Evolutionary conservation across 1,140 invertebrate species (phyloP), one percentile per base, ranked within the genome.

Genomic region (Listronotus oregonensis): DNA sequence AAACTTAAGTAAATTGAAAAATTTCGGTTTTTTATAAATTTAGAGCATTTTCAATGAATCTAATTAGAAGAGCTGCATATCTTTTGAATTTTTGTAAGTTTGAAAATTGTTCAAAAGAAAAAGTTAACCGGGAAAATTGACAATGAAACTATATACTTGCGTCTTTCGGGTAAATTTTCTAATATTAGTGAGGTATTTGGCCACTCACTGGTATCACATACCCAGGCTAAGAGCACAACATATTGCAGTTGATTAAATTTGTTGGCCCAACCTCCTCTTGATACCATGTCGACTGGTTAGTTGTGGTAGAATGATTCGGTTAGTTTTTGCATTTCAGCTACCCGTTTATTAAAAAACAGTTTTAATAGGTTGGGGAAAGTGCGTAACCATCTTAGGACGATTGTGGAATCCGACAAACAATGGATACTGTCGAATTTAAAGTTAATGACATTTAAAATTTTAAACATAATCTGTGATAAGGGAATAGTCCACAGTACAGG

Each of bases 151-250:
- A 81, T 76, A 17, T 14, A n/a, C 1, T 46, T 46, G 9, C n/a
- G n/a, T 46, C 2, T 79, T 71, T n/a, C n/a, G 5, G 43, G 14
- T 9, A 17, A 7, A 8, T 18, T 8, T 46, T 46, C 1, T 14
- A 2, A 4, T 14, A n/a, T 8, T 11, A 17, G 9, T 46, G 8
- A 12, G 6, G 11, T n/a, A 52, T 32, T 61, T 58, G 18, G 12
- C 50, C 50, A 52, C 11, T 4, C 15, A 39, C 32, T 5, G 4
- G 2, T 8, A 11, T 59, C 44, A 21, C 64, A 9, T 37, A 6
- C 3, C 6, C 5, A 74, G 75, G 8, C 75, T 74, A 21, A 68
- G 61, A 73, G 70, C n/a, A 78, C 78, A 78, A 81, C 31, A 80
- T 58, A 9, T 44, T 12, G 55, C 54, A 70, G 17, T 63, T 21